Conservation (phyloP, 1,140 invertebrate species). For the Drosophila guanche region DNA sequence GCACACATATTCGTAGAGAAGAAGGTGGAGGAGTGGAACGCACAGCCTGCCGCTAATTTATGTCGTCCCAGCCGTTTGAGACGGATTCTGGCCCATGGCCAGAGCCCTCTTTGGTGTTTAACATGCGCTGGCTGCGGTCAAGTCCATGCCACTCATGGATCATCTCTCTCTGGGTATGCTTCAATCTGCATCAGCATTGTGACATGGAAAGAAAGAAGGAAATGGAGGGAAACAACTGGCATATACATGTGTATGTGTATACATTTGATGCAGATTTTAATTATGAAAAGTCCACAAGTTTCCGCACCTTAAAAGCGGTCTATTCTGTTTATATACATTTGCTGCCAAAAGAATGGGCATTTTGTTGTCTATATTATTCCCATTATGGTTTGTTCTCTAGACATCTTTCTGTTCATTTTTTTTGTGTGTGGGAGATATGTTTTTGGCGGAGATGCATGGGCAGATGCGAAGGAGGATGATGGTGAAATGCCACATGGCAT, state of each 20-base stretch:
- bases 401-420: neutral
- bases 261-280: no score
- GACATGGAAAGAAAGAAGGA: no score
- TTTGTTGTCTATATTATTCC: neutral
- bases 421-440: neutral
- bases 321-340: no score
- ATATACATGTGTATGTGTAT: no score
- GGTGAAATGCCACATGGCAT: constrained; percentile 64
- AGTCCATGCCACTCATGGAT: constrained; percentile 1
- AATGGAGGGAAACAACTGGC: no score
- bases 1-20: neutral
- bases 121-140: constrained; percentile 51
- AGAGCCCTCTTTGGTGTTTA: constrained; percentile 38
- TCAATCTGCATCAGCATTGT: no score
- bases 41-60: constrained; percentile 61
- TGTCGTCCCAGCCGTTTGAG: constrained; percentile 34
- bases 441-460: no score
- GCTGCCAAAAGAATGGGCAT: no score
- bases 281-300: no score
- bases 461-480: neutral
- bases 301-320: no score
- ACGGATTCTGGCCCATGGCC: constrained; percentile 35
- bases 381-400: neutral
- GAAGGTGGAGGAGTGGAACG: neutral
- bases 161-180: no score